Evolutionary conservation across 2,888 invertebrate genomes (phyloP).

Genomic region (Onchidella celtica): DNA sequence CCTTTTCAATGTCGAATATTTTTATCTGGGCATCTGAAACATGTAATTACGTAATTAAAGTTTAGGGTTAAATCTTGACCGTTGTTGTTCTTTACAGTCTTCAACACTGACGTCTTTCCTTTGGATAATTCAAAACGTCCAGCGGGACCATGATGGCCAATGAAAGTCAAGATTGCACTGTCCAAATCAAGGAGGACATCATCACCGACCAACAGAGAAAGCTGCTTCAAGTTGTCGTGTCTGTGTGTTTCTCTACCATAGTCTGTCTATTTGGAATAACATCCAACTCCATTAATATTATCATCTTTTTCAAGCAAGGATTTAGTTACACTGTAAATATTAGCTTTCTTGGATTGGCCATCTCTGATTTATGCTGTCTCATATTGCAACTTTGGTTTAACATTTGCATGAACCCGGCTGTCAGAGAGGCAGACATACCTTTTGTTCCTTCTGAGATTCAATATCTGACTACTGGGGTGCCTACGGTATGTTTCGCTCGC

Average conservation of each 20-base stretch:
- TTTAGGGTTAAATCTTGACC: no score
- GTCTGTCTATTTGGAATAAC: constrained; percentile 3
- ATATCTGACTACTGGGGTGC: background rate
- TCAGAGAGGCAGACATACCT: background rate
- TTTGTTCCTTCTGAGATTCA: background rate
- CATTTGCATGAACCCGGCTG: background rate
- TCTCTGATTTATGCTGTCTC: background rate
- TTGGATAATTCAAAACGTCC: no score
- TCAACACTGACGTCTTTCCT: no score
- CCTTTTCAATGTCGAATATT: no score
- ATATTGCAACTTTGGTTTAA: background rate
- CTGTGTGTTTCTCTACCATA: background rate
- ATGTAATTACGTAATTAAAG: no score
- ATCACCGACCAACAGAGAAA: background rate
- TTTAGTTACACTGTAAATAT: background rate
- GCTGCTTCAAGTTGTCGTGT: background rate
- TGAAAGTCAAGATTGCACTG: background rate
- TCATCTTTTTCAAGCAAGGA: background rate
- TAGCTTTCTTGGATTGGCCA: background rate
- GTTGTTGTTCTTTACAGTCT: no score
- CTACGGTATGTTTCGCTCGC: background rate
- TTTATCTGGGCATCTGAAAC: background rate
- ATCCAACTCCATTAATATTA: background rate
- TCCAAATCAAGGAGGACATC: no score
- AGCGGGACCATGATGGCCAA: background rate